Conservation (phyloP, 2,888 invertebrate species). For the Andrena hattorfiana region DNA sequence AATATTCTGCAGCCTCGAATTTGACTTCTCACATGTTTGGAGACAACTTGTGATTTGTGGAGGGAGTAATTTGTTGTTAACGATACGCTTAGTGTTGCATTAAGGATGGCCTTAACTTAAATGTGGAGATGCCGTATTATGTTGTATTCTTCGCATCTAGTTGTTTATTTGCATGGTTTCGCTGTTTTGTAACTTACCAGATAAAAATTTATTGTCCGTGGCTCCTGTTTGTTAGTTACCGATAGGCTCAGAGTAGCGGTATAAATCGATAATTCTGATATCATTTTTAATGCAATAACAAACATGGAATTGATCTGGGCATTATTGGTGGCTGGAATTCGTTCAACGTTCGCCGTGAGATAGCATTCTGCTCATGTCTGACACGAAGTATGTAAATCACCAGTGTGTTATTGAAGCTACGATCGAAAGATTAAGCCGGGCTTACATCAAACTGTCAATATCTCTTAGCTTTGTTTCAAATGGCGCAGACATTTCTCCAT, state of each 20-base stretch:
- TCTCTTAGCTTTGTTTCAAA: background rate
- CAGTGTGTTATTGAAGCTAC: constrained; percentile 29
- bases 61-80: background rate
- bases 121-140: background rate
- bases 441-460: background rate
- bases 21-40: background rate
- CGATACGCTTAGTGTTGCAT: background rate
- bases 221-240: background rate
- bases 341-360: constrained; percentile 24
- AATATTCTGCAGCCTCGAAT: background rate
- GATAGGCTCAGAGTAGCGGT: background rate
- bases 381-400: constrained; percentile 28
- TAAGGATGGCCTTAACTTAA: background rate
- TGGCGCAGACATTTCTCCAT: background rate
- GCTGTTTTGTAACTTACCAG: background rate
- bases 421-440: constrained; percentile 16
- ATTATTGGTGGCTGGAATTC: constrained; percentile 15
- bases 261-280: constrained; percentile 14
- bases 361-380: constrained; percentile 26
- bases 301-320: constrained; percentile 15
- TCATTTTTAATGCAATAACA: constrained; percentile 17
- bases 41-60: background rate
- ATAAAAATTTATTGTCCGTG: background rate
- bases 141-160: background rate
- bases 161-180: background rate